phyloP scores from a whole-genome alignment of 2,888 invertebrate species.

The Arrhopalites spinosus region DNA sequence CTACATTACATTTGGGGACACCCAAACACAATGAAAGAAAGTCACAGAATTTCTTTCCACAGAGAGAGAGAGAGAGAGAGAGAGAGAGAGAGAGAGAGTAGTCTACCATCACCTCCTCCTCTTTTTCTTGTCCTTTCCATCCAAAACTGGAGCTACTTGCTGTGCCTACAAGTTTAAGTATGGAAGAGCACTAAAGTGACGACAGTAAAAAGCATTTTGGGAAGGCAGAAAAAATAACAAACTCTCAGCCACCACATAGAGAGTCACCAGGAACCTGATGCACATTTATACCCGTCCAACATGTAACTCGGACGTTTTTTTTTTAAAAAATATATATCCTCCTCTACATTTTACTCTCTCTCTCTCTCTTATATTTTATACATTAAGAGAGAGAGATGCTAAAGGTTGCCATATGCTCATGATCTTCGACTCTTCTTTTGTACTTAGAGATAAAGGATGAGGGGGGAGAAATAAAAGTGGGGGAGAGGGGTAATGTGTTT shows the following conservation, averaged over 20 bases:
- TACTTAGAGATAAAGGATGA: background rate
- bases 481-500: background rate
- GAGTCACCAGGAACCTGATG: conserved; percentile 9
- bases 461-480: background rate
- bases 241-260: no score
- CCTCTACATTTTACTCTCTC: background rate
- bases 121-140: background rate
- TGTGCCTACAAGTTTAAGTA: no score
- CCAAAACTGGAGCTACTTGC: no score
- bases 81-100: background rate
- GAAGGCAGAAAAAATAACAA: no score
- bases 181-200: background rate
- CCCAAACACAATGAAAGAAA: conserved; percentile 6
- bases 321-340: background rate
- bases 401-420: conserved; percentile 11
- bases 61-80: background rate
- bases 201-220: background rate
- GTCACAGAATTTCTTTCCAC: background rate
- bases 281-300: background rate
- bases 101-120: background rate
- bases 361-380: no score
- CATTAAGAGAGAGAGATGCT: background rate
- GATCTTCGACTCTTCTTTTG: background rate
- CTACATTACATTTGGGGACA: background rate
- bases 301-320: background rate